Percentiles rank a stretch among this genome's conserved stretches.
Evolutionary conservation across 2,113 vertebrate species (phyloP).

Genomic region (Tonatia bakeri): DNA sequence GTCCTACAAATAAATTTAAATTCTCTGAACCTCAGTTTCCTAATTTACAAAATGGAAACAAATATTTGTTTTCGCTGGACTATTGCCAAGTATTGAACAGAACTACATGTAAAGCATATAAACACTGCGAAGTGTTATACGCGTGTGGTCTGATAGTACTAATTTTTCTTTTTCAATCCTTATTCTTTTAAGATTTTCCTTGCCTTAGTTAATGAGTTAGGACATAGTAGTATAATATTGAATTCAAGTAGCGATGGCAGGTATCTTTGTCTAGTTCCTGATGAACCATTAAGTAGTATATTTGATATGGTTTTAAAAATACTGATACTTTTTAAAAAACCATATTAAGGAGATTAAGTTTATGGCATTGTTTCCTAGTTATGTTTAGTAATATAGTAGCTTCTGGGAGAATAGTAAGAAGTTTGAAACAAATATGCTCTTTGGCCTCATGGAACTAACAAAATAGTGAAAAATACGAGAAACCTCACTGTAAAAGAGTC

Average conservation of each 20-base stretch:
- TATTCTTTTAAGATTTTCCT: conserved; percentile 4
- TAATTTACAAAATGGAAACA: conserved; percentile 3
- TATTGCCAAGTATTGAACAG: not conserved
- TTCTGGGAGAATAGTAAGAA: not conserved
- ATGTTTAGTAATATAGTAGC: not conserved
- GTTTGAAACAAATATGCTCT: not conserved
- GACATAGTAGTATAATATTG: not conserved
- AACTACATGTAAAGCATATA: not conserved
- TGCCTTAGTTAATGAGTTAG: not conserved
- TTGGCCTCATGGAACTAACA: not conserved
- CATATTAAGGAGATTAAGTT: not conserved
- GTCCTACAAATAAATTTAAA: not conserved
- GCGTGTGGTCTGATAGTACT: not conserved
- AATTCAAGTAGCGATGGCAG: not conserved
- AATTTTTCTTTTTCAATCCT: not conserved
- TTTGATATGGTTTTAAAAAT: not conserved
- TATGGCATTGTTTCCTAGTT: conserved; percentile 16
- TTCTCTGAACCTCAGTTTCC: not conserved
- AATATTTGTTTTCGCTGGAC: not conserved
- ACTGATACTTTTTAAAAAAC: not conserved
- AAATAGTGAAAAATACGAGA: conserved; percentile 26
- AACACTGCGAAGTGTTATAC: not conserved
- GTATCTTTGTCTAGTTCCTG: not conserved
- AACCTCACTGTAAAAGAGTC: not conserved
- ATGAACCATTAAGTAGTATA: not conserved